A percentile compares a stretch with the other conserved stretches of the same genome.
Conservation (phyloP, 2,888 invertebrate species). For the Drosophila picticornis region DNA sequence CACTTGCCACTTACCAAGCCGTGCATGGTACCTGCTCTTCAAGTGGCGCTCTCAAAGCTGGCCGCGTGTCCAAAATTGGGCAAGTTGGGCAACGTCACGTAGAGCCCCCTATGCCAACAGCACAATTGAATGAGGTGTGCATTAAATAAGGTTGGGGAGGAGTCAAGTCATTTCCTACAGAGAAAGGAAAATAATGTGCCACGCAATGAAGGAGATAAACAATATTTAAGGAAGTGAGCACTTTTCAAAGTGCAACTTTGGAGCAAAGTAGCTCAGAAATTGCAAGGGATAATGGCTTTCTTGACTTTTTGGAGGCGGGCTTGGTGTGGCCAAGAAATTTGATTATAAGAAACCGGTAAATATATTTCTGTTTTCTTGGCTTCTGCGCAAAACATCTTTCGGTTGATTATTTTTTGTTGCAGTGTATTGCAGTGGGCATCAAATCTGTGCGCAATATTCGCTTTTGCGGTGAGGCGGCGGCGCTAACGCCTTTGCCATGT, state of each 20-base stretch:
- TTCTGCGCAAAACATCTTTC: background rate
- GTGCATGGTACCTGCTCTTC: slow-evolving; percentile 34
- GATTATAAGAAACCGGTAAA: background rate
- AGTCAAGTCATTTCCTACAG: slow-evolving; percentile 27
- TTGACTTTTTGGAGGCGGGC: background rate
- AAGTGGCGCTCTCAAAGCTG: slow-evolving; percentile 48
- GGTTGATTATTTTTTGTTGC: background rate
- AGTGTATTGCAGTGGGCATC: slow-evolving; percentile 45
- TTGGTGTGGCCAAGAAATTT: background rate
- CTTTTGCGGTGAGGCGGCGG: background rate
- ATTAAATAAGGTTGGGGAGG: background rate
- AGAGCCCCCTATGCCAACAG: slow-evolving; percentile 44
- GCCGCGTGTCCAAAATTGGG: slow-evolving; percentile 67
- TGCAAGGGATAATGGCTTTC: background rate
- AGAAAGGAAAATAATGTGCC: background rate
- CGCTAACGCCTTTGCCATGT: slow-evolving; percentile 66
- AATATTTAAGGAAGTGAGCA: background rate
- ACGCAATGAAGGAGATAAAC: background rate
- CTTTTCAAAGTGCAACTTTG: background rate
- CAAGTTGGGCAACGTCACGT: slow-evolving; percentile 71
- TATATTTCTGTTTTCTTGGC: background rate
- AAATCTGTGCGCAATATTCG: slow-evolving; percentile 52
- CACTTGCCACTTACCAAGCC: slow-evolving; percentile 44
- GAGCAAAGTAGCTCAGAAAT: background rate
- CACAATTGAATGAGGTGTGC: background rate